phyloP scores from a whole-genome alignment of 1,140 invertebrate genomes.

The Scaptomyza montana region DNA sequence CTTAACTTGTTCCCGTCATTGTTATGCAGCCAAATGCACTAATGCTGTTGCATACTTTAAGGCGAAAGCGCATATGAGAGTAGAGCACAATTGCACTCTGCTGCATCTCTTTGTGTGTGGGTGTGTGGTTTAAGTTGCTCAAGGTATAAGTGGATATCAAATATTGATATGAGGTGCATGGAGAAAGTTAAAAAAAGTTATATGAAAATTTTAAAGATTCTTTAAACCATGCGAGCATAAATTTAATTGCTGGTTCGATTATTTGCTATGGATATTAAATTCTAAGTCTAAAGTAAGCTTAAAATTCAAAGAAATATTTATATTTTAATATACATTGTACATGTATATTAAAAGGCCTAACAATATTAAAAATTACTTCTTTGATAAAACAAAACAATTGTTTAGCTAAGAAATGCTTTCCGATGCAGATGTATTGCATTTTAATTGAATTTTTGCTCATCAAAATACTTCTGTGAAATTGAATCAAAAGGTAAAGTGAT shows the following conservation, averaged over 20 bases:
- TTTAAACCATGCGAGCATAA: background rate
- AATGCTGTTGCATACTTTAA: conserved; percentile 60
- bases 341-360: too few relatives aligned
- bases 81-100: conserved; percentile 4
- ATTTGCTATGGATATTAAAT: too few relatives aligned
- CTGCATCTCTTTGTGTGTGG: background rate
- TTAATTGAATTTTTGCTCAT: background rate
- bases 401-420: too few relatives aligned
- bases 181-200: background rate
- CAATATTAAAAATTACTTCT: too few relatives aligned
- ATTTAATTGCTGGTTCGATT: too few relatives aligned
- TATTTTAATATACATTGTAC: too few relatives aligned
- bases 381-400: too few relatives aligned
- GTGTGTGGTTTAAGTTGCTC: conserved; percentile 1
- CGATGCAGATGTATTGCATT: background rate
- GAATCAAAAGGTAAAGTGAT: background rate
- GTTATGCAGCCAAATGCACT: conserved; percentile 59
- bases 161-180: too few relatives aligned
- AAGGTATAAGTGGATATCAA: conserved; percentile 30
- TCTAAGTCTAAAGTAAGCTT: too few relatives aligned
- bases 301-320: too few relatives aligned
- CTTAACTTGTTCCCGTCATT: conserved; percentile 38
- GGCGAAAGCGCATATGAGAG: conserved; percentile 5
- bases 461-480: background rate
- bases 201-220: background rate